phyloP scores from a whole-genome alignment of 2,797 vertebrate species.

The Diplodus puntazzo region DNA sequence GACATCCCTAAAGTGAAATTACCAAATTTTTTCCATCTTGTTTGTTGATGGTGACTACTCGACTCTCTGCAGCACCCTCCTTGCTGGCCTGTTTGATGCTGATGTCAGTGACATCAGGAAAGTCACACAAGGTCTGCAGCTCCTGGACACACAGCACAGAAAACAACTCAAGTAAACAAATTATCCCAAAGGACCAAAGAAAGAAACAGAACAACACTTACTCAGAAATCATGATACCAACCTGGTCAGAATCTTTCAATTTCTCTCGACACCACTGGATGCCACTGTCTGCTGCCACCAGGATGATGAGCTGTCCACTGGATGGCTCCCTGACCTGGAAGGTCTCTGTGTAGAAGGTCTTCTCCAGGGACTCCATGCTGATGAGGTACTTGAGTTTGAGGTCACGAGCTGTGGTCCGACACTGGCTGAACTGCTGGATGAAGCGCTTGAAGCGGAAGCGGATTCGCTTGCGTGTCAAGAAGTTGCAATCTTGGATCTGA shows the following conservation, averaged over 20 bases:
- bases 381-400: constrained; percentile 98
- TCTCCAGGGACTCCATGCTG: constrained; percentile 94
- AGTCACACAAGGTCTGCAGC: constrained; percentile 95
- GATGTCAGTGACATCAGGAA: constrained; percentile 95
- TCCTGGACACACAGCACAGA: constrained; percentile 78
- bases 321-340: constrained; percentile 92
- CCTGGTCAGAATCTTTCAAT: constrained; percentile 77
- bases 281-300: constrained; percentile 92
- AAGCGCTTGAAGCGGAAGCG: constrained; percentile 93
- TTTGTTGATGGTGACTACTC: constrained; percentile 95
- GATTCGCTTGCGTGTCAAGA: constrained; percentile 96
- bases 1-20: constrained; percentile 47
- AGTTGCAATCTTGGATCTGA: constrained; percentile 95
- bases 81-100: constrained; percentile 94
- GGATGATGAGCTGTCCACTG: constrained; percentile 87
- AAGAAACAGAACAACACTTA: not conserved
- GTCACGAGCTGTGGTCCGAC: constrained; percentile 90
- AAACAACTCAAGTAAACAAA: not conserved
- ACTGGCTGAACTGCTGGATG: constrained; percentile 82
- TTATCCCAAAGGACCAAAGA: not conserved
- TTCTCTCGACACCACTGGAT: constrained; percentile 79
- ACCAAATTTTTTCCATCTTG: constrained; percentile 96
- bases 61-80: constrained; percentile 90
- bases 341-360: constrained; percentile 93
- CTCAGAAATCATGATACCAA: constrained; percentile 31